These are phyloP conservation scores for Carapus acus DNA, from an alignment of 2,797 vertebrate genomes.

Conservation along the genomic window DNA sequence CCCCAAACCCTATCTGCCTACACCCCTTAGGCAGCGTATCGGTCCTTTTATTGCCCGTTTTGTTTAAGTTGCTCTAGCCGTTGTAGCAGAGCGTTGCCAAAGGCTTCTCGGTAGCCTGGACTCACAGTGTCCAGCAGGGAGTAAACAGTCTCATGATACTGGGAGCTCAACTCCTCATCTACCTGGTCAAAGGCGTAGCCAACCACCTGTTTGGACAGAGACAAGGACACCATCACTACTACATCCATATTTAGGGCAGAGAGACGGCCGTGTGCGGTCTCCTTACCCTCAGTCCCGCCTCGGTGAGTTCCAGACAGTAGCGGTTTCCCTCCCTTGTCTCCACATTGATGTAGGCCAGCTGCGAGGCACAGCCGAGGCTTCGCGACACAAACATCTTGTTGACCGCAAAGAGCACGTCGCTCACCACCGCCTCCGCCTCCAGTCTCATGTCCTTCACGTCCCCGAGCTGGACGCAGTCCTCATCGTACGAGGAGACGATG, in stretches of 20 bases:
- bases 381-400: slow-evolving; percentile 89
- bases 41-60: slow-evolving; percentile 73
- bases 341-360: slow-evolving; percentile 92
- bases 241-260: background rate
- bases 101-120: slow-evolving; percentile 94
- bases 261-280: too few species aligned
- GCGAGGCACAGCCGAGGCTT: slow-evolving; percentile 78
- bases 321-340: slow-evolving; percentile 86
- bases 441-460: slow-evolving; percentile 93
- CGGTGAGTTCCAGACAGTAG: slow-evolving; percentile 93
- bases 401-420: slow-evolving; percentile 91
- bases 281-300: slow-evolving; percentile 90
- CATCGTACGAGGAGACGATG: slow-evolving; percentile 70
- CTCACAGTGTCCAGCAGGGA: slow-evolving; percentile 93
- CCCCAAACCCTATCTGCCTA: slow-evolving; percentile 20
- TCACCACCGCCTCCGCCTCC: slow-evolving; percentile 93
- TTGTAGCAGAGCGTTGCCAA: slow-evolving; percentile 91
- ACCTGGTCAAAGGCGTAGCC: slow-evolving; percentile 88
- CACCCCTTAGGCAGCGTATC: slow-evolving; percentile 13
- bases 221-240: slow-evolving; percentile 5
- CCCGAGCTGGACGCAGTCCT: slow-evolving; percentile 74
- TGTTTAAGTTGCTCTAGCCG: slow-evolving; percentile 88
- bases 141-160: slow-evolving; percentile 96
- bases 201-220: slow-evolving; percentile 78
- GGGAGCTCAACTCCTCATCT: slow-evolving; percentile 79